These are phyloP conservation scores for Scaeva pyrastri DNA, from an alignment of 2,888 invertebrate genomes.

Conservation along the genomic window DNA sequence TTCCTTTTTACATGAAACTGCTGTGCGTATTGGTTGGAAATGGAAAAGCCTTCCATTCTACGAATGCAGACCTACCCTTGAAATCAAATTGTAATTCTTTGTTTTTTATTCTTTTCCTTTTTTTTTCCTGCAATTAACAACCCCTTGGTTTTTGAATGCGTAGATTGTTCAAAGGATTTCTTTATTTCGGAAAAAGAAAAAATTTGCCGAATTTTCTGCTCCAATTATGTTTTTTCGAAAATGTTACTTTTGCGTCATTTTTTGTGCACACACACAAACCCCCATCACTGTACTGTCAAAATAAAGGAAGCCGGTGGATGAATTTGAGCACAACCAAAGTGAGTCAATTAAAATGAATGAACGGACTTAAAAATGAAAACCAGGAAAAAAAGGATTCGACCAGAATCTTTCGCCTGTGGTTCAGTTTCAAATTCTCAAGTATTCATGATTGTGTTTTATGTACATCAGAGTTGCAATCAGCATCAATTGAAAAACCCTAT, in stretches of 20 bases:
- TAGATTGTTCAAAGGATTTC: slow-evolving; percentile 71
- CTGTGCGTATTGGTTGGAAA: slow-evolving; percentile 12
- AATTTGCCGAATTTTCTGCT: not conserved
- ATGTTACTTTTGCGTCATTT: not conserved
- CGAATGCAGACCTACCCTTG: not conserved
- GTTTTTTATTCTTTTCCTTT: slow-evolving; percentile 4
- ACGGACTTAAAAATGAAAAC: not conserved
- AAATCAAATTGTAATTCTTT: slow-evolving; percentile 31
- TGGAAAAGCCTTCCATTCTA: not conserved
- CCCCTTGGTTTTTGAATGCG: slow-evolving; percentile 12
- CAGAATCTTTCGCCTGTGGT: not conserved
- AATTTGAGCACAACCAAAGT: no score
- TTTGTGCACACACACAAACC: not conserved
- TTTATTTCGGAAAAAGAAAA: not conserved
- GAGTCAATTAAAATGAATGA: slow-evolving; percentile 27
- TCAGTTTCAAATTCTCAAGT: slow-evolving; percentile 62
- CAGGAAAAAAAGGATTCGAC: not conserved
- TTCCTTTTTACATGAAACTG: no score
- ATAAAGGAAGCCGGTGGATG: not conserved
- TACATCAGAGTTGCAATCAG: slow-evolving; percentile 46
- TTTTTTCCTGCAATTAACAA: slow-evolving; percentile 33
- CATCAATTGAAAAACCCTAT: slow-evolving; percentile 54
- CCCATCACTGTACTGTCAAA: not conserved
- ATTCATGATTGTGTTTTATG: slow-evolving; percentile 52
- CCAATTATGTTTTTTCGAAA: slow-evolving; percentile 26